Base-by-base conservation (phyloP, 1,140 invertebrate genomes). In the Maniola jurtina region DNA sequence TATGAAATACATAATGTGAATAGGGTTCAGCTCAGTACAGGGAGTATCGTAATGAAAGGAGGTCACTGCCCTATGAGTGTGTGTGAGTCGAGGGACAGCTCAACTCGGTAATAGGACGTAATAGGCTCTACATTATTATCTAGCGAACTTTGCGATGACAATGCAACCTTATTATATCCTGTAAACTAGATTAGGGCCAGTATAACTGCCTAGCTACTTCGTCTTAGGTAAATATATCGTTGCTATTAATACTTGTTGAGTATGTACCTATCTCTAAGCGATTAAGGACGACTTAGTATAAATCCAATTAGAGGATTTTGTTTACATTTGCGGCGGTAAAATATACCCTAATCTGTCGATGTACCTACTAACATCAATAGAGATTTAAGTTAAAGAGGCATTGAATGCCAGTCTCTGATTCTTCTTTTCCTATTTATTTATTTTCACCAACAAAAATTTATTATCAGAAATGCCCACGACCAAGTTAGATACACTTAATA, bases 181-280 rank as follows among this genome's bases (percentile, higher is more conserved):
- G 48, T 61, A 56, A 66, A 66, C 45, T 61, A 47, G 57, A 66
- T 61, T 57, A 67, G 55, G 52, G 58, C 36, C 5, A 15, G 10
- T 25, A 61, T 48, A 52, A 16, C 13, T 42, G 13, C 40, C 15
- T 52, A n/a, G 6, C 8, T 48, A 52, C 15, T 52, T 15, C 15
- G 13, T 11, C 42, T 13, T 1, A 13, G 42, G 0, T 45, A n/a
- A 1, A 1, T 38, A 38, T 7, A 4, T 25, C 4, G 25, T 4
- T 25, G 25, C 25, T 25, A 25, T 11, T 42, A 2, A 45, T 13
- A n/a, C 42, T 11, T 45, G 9, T 45, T 13, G 42, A 45, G 13
- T 6, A 45, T 36, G 5, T 38, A 38, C 10, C 10, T 38, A 11
- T 1, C 7, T 38, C 25, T 25, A 25, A n/a, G n/a, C n/a, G n/a